Base-by-base conservation (phyloP, 2,113 vertebrate species). In the Uropsilus gracilis region DNA sequence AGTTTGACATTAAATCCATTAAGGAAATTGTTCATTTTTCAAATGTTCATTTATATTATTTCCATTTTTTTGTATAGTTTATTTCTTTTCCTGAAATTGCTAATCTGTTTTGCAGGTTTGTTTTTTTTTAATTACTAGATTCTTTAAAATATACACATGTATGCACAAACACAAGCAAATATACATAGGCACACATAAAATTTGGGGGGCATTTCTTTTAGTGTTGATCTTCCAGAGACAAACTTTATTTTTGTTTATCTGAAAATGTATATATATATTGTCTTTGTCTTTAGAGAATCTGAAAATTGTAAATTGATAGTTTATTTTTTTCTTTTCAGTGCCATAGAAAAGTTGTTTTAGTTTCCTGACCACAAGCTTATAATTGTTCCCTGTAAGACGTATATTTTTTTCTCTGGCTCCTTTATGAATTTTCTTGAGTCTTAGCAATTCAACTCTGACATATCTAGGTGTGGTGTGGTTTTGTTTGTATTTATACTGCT, bases 381-480 rank as follows among this genome's bases (percentile, higher is more conserved):
- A 72, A 44, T 72, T 73, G 37, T 93, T 88, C 42, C 32, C 24
- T 61, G 3, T 71, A 86, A 30, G 53, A 61, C 50, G 61, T 50
- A n/a, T 59, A 59, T 64, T 22, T 61, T 85, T 59, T 61, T 39
- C 20, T 37, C 28, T 71, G 34, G 26, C 20, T 71, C 46, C 78
- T 92, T 28, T 61, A 59, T 63, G 55, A 92, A 50, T 78, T 80
- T 59, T 48, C n/a, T 78, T 86, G 53, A 86, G 42, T 61, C 83
- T 85, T 11, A 68, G n/a, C 39, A 86, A 6, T 77, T 92, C 77
- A 84, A 71, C 39, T 69, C 44, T 26, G 57, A 44, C 9, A 22
- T 48, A 26, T 76, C 42, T 88, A 72, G 26, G 13, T 84, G 6
- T 85, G 80, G 39, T 94, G 53, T 55, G 53, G 53, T 55, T 91